Base-by-base conservation (phyloP, 2,888 invertebrate genomes). In the Helobdella robusta region DNA sequence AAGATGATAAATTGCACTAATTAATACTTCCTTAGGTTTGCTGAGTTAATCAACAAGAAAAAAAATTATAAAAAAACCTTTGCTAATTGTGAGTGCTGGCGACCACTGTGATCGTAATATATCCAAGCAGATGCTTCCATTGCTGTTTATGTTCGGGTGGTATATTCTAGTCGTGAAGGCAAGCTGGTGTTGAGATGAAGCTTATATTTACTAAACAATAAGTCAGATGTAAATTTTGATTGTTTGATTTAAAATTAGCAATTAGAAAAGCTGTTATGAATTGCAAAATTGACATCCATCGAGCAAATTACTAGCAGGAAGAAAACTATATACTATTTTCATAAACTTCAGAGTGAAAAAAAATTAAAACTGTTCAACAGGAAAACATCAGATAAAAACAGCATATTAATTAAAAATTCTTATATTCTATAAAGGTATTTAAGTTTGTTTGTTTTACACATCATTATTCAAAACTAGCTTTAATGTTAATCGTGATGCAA, bases 121-220 rank as follows among this genome's bases (percentile, higher is more conserved):
- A 84, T 98, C 98, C 84, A 98, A 88, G 85, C 98, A 98, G 86
- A 98, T 98, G 85, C 94, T 94, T 84, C 97, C 98, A 86, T 98
- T 97, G 86, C 94, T 95, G 89, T 98, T 98, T 85, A 98, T 98
- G 85, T 98, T 98, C 81, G 97, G 97, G 84, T 98, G 98, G 86
- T 98, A 98, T 84, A 98, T 98, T 85, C 94, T 89, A 82, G 98
- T 98, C 83, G 95, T 97, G 86, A 98, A 98, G 83, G 95, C 93
- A 84, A 98, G 85, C 89, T 95, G 75, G 11, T 75, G 46, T 6
- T 6, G 1, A 61, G 2, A 28, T 8, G n/a, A 36, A 8, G 46
- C 18, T 8, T n/a, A 8, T 32, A 20, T 23, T 8, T 11, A 59
- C 11, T 59, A 18, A 25, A 2, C 30, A 58, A 23, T 46, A 23